These are phyloP conservation scores for Acrobasis suavella DNA, from an alignment of 2,888 invertebrate genomes.

Conservation along the genomic window DNA sequence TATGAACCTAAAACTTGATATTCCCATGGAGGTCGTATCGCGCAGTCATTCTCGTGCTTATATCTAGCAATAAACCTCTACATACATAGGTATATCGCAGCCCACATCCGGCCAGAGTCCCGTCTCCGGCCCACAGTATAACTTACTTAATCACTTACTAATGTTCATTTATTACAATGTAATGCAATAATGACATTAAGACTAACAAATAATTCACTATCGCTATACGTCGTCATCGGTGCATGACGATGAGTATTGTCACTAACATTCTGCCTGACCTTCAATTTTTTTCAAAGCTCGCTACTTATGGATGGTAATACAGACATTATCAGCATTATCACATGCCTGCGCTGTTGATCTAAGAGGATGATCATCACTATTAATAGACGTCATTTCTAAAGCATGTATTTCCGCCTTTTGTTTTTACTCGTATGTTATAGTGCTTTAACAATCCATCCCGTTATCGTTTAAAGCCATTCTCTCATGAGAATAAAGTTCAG, in stretches of 20 bases:
- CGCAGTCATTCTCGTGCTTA: background rate
- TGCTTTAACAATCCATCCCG: constrained; percentile 48
- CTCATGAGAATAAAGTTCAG: constrained; percentile 50
- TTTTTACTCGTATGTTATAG: constrained; percentile 46
- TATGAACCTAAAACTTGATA: too few relatives aligned
- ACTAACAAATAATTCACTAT: background rate
- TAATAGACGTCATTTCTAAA: constrained; percentile 52
- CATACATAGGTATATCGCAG: background rate
- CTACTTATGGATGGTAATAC: constrained; percentile 25
- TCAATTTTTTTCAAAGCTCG: constrained; percentile 19
- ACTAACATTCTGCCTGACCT: constrained; percentile 19
- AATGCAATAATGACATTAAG: constrained; percentile 7
- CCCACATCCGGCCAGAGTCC: constrained; percentile 8
- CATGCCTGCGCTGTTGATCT: constrained; percentile 31
- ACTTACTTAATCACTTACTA: background rate
- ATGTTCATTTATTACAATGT: constrained; percentile 4
- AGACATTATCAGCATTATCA: constrained; percentile 30
- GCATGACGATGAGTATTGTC: constrained; percentile 21
- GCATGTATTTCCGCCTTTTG: constrained; percentile 51
- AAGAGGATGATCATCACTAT: constrained; percentile 46
- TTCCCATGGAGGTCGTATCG: background rate
- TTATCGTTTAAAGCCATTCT: constrained; percentile 46
- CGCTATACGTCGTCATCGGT: background rate
- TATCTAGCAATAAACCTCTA: background rate
- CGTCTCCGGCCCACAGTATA: background rate